Percentiles rank a stretch among this genome's conserved stretches.
These are phyloP conservation scores for Physeter macrocephalus DNA, from an alignment of 2,113 vertebrate genomes.

Conservation along the genomic window DNA sequence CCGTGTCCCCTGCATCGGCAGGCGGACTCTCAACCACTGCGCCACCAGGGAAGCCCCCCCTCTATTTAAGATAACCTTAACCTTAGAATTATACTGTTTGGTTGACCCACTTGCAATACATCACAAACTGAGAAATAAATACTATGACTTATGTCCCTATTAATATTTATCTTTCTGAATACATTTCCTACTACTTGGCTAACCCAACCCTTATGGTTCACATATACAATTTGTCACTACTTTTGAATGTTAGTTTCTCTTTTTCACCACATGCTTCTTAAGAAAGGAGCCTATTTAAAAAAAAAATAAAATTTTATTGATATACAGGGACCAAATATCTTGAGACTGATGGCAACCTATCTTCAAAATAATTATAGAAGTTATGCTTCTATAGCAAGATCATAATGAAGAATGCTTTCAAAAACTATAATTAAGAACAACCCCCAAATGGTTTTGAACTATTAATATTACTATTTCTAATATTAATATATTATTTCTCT, in stretches of 20 bases:
- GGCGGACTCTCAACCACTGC: too few species aligned
- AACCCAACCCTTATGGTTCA: background rate
- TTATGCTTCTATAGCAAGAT: background rate
- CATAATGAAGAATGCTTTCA: background rate
- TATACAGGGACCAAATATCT: background rate
- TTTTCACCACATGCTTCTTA: background rate
- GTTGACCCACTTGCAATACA: background rate
- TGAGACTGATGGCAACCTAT: background rate
- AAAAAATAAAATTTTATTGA: background rate
- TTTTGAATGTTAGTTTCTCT: background rate
- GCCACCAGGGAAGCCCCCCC: too few species aligned
- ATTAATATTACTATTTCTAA: background rate
- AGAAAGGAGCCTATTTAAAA: background rate
- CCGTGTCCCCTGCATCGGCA: too few species aligned
- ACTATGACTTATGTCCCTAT: background rate
- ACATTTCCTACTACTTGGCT: background rate
- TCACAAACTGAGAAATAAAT: background rate
- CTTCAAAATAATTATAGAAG: background rate
- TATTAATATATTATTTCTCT: background rate
- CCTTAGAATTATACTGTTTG: background rate
- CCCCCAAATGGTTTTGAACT: background rate
- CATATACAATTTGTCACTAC: background rate
- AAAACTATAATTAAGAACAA: background rate
- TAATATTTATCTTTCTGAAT: background rate
- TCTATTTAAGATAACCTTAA: background rate